Base-by-base conservation (phyloP, 2,888 invertebrate species). In the Monoplex corrugatus region DNA sequence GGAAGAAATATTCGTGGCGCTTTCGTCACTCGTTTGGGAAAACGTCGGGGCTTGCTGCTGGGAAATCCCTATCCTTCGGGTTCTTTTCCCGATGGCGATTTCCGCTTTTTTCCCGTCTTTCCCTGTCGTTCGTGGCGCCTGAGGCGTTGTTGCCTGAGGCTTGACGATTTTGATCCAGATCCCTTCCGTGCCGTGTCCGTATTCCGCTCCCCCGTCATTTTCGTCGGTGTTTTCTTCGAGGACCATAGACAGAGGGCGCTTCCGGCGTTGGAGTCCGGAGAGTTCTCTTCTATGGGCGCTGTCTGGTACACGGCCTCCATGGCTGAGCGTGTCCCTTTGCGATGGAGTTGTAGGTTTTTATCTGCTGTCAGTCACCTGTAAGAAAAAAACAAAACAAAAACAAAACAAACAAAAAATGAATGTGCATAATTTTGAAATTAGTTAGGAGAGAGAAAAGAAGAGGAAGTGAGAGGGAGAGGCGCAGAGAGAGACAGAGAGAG, bases 221-320 rank as follows among this genome's bases (percentile, higher is more conserved):
- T 87, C 87, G 35, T 87, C 87, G 13, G 68, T n/a, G 82, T 84
- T 72, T 35, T 90, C 90, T 72, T 89, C 87, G 23, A 80, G 43
- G n/a, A 90, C 89, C 45, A 90, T 86, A 5, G 90, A 90, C 32
- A 90, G 86, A 45, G 90, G 90, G 45, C 90, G 90, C 50, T 80
- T 78, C 57, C 86, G 84, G 10, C 88, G 88, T 2, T 87, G 50
- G 13, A 50, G 68, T 57, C 45, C 5, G 86, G 84, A 19, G 90
- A 84, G 68, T 88, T 57, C 32, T 89, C 90, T 23, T 86, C 88
- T 86, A 72, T 87, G 40, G 86, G 88, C 43, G 88, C 89, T 84
- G 88, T 90, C 80, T 6, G 23, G 8, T 57, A 40, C 78, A 57
- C 45, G 72, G 78, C 32, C 13, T 40, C 10, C 78, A 57, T 75